Percentiles rank a stretch among this genome's conserved stretches.
Conservation (phyloP, 2,797 vertebrate species). For the Setipinna tenuifilis region DNA sequence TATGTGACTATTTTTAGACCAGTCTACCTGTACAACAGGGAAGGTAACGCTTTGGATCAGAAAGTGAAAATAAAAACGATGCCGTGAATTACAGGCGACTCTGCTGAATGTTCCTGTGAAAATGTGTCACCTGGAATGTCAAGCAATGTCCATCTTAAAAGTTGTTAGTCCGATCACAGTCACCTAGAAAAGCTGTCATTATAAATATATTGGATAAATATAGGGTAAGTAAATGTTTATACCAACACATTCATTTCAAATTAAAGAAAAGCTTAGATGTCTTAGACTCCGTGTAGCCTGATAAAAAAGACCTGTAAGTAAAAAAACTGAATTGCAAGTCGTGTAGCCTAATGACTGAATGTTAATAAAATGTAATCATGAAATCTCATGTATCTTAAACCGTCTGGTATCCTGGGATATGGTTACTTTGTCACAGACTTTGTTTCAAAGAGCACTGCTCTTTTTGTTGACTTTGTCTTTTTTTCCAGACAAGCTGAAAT, state of each 20-base stretch:
- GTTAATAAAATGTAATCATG: not conserved
- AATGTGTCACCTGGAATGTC: not conserved
- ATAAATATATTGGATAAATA: too few relatives aligned
- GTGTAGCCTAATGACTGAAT: not conserved
- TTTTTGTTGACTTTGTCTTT: not conserved
- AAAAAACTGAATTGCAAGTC: not conserved
- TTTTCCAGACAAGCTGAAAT: not conserved
- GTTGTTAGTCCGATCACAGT: not conserved
- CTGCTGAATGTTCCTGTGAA: not conserved
- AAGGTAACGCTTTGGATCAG: not conserved
- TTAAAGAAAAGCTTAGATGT: not conserved
- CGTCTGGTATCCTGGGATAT: too few relatives aligned
- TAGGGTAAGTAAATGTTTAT: not conserved
- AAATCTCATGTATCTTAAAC: not conserved
- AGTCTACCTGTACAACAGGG: not conserved
- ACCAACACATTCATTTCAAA: not conserved
- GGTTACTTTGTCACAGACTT: not conserved
- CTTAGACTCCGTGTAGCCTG: not conserved
- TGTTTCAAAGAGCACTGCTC: not conserved
- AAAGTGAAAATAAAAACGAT: slow-evolving; percentile 17
- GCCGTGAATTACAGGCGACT: not conserved
- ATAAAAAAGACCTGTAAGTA: not conserved
- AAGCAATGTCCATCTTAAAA: not conserved
- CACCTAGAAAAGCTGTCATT: not conserved
- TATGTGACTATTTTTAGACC: too few relatives aligned